Evolutionary conservation across 2,113 vertebrate species (phyloP), one percentile per base, ranked within the genome.

Genomic region (Salminus brasiliensis): DNA sequence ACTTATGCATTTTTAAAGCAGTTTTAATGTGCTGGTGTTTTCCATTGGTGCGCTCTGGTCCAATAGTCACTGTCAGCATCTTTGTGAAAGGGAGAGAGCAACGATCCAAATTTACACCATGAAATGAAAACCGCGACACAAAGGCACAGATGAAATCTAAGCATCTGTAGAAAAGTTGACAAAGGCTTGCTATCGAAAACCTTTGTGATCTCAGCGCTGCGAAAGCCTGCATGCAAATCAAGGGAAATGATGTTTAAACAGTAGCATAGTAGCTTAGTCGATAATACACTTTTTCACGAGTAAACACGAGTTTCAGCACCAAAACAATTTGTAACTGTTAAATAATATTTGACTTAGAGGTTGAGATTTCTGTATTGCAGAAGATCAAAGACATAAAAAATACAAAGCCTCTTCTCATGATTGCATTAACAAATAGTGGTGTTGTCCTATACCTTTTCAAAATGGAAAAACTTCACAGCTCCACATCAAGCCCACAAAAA

Each of bases 1-100:
- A 81, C 67, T 75, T 55, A 72, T 79, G 41, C 72, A 76, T 85
- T 82, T 85, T 85, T 82, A 76, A 85, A 70, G 49, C 30, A n/a
- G n/a, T 32, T 63, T 67, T 80, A 76, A 76, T 76, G 82, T 41
- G 47, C 25, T 69, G 30, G 2, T 72, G 43, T 55, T 80, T 76
- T 45, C 27, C 39, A 25, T 34, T 36, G 32, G 39, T 27, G 43
- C 34, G n/a, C 66, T 39, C 29, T 62, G 77, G 2, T 63, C 30
- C 36, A 72, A 41, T 63, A 72, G 23, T 34, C 52, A 72, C 45
- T 55, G 11, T 79, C 15, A 43, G 53, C 65, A 70, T 75, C 18
- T 76, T 71, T 53, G 55, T 62, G 32, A 6, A 21, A 23, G 39
- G 16, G 32, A 49, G 57, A 69, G 27, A 32, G 36, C 45, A 53